Conservation (phyloP, 2,797 vertebrate species). For the Sebastolobus altivelis region DNA sequence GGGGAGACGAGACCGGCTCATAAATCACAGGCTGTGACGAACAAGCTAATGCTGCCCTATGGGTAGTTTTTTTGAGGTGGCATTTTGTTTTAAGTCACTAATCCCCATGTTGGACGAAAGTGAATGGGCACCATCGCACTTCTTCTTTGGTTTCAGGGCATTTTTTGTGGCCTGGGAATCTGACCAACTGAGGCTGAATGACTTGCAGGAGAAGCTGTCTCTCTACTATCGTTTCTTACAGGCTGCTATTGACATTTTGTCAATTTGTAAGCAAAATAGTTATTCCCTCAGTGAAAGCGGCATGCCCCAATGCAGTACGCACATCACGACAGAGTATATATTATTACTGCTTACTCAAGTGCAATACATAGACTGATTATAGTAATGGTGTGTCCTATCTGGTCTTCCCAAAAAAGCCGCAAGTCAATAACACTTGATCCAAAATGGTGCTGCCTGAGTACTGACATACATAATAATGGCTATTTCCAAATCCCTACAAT, state of each 20-base stretch:
- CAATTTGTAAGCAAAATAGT: not conserved
- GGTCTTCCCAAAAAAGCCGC: constrained; percentile 1
- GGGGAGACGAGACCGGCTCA: constrained; percentile 27
- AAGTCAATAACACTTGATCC: not conserved
- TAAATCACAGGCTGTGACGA: constrained; percentile 35
- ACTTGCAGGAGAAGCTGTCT: not conserved
- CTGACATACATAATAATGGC: not conserved
- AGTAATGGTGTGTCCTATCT: not conserved
- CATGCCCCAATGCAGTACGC: not conserved
- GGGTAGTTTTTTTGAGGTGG: constrained; percentile 15
- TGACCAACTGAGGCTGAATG: constrained; percentile 6
- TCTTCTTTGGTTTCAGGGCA: constrained; percentile 19
- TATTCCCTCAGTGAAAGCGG: not conserved
- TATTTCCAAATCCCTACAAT: constrained; percentile 13
- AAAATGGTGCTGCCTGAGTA: not conserved
- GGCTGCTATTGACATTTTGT: not conserved
- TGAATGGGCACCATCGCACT: not conserved
- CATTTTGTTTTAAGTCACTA: constrained; percentile 18
- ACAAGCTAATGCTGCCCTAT: constrained; percentile 19
- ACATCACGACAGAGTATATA: not conserved
- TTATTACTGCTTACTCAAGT: not conserved
- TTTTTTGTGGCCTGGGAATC: not conserved
- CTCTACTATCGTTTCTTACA: not conserved
- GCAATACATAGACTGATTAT: not conserved
- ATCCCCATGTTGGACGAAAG: not conserved